phyloP scores from a whole-genome alignment of 1,140 invertebrate species.

The Euura saliciscinereae region DNA sequence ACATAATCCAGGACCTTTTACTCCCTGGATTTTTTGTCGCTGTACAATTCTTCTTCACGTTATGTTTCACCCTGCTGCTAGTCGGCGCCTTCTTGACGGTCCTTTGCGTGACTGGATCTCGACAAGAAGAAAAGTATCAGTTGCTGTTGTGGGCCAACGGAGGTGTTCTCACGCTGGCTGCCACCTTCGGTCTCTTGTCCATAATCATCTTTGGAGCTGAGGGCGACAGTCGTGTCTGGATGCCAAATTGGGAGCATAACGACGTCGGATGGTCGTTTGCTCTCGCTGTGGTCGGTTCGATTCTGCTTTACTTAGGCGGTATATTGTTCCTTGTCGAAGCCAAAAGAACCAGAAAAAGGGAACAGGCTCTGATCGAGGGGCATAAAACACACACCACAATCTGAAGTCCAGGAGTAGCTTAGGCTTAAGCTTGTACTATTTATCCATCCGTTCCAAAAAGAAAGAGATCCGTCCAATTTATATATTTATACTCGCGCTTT shows the following conservation, averaged over 20 bases:
- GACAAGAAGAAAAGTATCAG: constrained; percentile 79
- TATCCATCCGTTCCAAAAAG: not conserved
- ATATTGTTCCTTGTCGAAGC: constrained; percentile 84
- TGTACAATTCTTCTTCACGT: constrained; percentile 90
- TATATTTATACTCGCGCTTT: not conserved
- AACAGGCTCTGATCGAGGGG: constrained; percentile 64
- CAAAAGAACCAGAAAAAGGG: constrained; percentile 71
- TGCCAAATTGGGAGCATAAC: constrained; percentile 96
- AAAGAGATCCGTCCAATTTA: not conserved
- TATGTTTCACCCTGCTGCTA: constrained; percentile 80
- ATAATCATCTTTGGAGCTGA: constrained; percentile 83
- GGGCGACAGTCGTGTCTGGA: constrained; percentile 92
- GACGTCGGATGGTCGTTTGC: constrained; percentile 95
- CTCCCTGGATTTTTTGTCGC: constrained; percentile 90
- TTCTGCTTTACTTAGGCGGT: constrained; percentile 75
- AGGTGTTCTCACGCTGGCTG: constrained; percentile 71
- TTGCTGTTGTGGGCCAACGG: constrained; percentile 75
- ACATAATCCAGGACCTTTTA: constrained; percentile 84
- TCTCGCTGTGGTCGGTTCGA: constrained; percentile 78
- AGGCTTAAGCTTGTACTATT: not conserved
- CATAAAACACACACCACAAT: constrained; percentile 53
- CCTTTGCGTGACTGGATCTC: constrained; percentile 77
- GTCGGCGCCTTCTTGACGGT: constrained; percentile 74
- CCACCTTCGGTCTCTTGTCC: constrained; percentile 77
- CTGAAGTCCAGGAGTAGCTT: constrained; percentile 30